Conservation (phyloP, 2,113 vertebrate species). For the Anhinga rufa region DNA sequence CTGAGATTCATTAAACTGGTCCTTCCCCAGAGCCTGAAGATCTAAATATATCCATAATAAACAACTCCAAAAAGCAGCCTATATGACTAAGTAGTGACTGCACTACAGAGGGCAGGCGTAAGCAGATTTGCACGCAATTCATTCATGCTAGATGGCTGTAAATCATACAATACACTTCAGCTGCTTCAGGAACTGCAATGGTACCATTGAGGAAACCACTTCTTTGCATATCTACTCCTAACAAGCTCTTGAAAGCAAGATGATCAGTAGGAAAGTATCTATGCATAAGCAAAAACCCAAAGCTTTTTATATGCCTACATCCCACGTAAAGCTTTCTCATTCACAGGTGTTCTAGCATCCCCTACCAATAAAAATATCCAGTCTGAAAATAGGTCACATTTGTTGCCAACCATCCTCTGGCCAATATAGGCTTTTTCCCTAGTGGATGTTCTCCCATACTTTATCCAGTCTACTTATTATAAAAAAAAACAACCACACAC, state of each 20-base stretch:
- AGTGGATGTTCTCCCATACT: not conserved
- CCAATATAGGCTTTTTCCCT: not conserved
- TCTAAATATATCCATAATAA: conserved; percentile 37
- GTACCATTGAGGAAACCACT: not conserved
- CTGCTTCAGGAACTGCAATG: not conserved
- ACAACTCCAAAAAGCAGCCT: conserved; percentile 29
- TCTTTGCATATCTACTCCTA: not conserved
- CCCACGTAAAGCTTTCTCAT: not conserved
- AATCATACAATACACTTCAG: not conserved
- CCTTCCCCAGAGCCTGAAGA: not conserved
- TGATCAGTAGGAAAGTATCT: not conserved
- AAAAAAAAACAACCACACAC: not conserved
- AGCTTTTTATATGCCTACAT: not conserved
- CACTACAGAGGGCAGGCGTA: conserved; percentile 62
- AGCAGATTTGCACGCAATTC: conserved; percentile 59
- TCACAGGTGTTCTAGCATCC: not conserved
- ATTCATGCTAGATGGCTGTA: conserved; percentile 46
- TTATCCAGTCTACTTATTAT: not conserved
- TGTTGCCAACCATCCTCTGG: not conserved
- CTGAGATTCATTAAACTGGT: not conserved
- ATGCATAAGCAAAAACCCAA: conserved; percentile 17
- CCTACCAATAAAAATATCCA: not conserved
- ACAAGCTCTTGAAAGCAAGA: not conserved
- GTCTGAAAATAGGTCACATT: not conserved
- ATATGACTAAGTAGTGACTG: conserved; percentile 46